phyloP scores from a whole-genome alignment of 1,140 invertebrate genomes.

The Neodiprion fabricii region DNA sequence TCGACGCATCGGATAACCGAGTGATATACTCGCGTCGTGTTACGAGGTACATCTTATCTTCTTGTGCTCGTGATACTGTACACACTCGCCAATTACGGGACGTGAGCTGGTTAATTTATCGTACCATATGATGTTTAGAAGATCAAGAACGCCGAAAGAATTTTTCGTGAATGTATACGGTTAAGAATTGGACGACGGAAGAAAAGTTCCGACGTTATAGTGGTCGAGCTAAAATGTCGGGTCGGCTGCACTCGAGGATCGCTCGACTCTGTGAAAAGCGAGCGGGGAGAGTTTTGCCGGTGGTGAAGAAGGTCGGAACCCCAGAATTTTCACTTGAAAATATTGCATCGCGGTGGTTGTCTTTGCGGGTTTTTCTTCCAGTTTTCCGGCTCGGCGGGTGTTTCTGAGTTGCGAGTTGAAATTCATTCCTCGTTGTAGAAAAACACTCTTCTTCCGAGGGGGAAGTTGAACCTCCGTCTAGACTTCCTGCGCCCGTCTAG shows the following conservation, averaged over 20 bases:
- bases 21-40: too few relatives aligned
- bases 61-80: too few relatives aligned
- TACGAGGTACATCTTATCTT: too few relatives aligned
- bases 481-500: neutral
- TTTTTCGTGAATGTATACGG: too few relatives aligned
- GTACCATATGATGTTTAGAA: too few relatives aligned
- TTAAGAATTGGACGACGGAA: neutral
- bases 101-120: too few relatives aligned
- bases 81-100: too few relatives aligned
- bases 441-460: neutral
- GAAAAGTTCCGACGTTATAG: neutral
- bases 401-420: neutral
- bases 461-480: neutral
- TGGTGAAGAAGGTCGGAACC: neutral
- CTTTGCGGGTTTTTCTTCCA: neutral
- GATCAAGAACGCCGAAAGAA: too few relatives aligned
- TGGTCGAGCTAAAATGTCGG: neutral
- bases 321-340: slow-evolving; percentile 6
- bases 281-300: neutral
- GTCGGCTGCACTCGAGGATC: neutral
- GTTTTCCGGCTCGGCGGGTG: neutral
- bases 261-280: neutral
- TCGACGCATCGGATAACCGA: too few relatives aligned
- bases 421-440: neutral
- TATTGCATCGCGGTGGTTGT: neutral